Evolutionary conservation across 2,888 invertebrate genomes (phyloP), one percentile per base, ranked within the genome.

Genomic region (Pollenia amentaria): DNA sequence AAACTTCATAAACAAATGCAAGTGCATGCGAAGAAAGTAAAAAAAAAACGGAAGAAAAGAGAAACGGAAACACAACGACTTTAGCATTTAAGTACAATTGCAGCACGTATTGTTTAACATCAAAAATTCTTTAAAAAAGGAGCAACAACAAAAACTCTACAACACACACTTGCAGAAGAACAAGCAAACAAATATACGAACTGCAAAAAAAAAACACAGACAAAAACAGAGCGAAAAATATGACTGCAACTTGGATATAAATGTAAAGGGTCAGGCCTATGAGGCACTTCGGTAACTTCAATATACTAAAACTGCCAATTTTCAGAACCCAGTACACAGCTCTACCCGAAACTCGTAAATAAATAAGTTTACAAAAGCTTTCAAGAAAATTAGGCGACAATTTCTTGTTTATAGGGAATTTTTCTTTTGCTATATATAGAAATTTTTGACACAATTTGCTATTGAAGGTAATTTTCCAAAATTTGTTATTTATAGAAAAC

Each of bases 71-170:
- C 12, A 80, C 65, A 76, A 80, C 44, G 42, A 80, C 48, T 80
- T 72, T 80, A 75, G 84, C 84, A 80, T 70, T 80, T 70, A 64
- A 70, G 46, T 57, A 62, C 62, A 72, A 80, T 72, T 80, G 80
- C 80, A 65, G 75, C 80, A 85, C 84, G 84, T 85, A 57, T 76
- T 85, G 69, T 76, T 80, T 44, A 85, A 80, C 57, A 76, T 38
- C 53, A 57, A 70, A 55, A 55, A 53, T 16, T 10, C 18, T 64
- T 38, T 29, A 14, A 18, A 29, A 75, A 73, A 75, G 11, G 14
- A 53, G 29, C 70, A 77, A 64, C 16, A 46, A 40, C 16, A 53
- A 48, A 11, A 42, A 42, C 4, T 16, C 10, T 7, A 14, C 16
- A 46, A 21, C 18, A 67, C 64, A 14, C 16, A 48, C 42, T 70